These are phyloP conservation scores for Drosophila lutescens DNA, from an alignment of 2,888 invertebrate genomes.

Conservation along the genomic window DNA sequence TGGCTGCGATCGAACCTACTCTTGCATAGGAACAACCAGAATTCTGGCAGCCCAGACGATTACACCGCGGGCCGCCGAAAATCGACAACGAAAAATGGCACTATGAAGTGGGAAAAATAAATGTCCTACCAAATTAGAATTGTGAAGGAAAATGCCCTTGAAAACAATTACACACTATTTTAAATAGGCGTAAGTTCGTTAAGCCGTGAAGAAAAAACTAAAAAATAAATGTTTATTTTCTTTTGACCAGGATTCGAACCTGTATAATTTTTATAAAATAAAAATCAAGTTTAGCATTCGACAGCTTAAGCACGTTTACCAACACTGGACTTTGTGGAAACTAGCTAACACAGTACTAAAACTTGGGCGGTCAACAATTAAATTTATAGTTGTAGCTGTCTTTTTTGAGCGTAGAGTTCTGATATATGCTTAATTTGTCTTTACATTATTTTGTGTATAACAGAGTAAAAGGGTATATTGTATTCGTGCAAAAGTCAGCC, in stretches of 20 bases:
- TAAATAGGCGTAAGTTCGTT: neutral
- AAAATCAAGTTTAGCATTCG: neutral
- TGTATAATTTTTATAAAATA: neutral
- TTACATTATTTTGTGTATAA: no score
- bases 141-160: neutral
- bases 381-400: no score
- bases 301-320: neutral
- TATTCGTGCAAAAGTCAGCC: no score
- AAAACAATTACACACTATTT: neutral
- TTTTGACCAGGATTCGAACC: neutral
- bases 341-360: no score
- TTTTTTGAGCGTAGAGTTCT: no score
- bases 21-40: neutral
- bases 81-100: neutral
- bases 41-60: neutral
- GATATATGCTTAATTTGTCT: no score
- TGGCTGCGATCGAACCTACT: neutral
- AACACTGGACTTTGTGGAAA: neutral
- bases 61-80: neutral
- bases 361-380: no score
- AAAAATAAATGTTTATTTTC: neutral
- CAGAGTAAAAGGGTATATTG: no score
- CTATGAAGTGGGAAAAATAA: neutral
- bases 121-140: fast-evolving
- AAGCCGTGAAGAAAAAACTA: neutral